Base-by-base conservation (phyloP, 2,797 vertebrate genomes). In the Otus scops region DNA sequence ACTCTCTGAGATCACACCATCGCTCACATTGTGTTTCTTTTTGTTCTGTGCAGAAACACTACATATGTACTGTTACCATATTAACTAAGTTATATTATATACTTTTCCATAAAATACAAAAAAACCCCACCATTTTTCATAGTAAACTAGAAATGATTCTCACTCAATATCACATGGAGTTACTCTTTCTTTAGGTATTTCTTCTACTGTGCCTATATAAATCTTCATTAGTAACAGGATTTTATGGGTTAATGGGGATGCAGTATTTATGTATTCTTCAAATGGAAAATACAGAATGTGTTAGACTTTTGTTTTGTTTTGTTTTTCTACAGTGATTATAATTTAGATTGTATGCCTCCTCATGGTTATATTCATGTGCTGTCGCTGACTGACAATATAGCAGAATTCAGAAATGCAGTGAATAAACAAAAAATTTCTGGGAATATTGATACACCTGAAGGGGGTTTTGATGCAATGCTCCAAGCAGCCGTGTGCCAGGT, bases 401-500 rank as follows among this genome's bases (percentile, higher is more conserved):
- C 98, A 8, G 99, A 99, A 97, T 99, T 99, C 98, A 99, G 98
- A 21, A 98, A 98, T 34, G 98, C 99, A 47, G 98, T 99, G 90
- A 98, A 99, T 96, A 98, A 98, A 65, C 99, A 99, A 96, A 98
- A 98, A 92, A 99, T 99, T 95, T 99, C 99, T 17, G 99, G 99
- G 17, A 99, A 99, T 98, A 99, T 99, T 98, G 99, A 99, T 95
- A 99, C 99, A 22, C 99, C 99, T 4, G 99, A 99, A 97, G 99
- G 99, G 59, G 99, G 99, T 17, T 99, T 99, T 23, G 99, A 99
- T 69, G 99, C 99, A 0, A 99, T 99, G 99, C 98, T 99, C 84
- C 99, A 99, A 97, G 99, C 99, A 86, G 98, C 98, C 9, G 99
- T 99, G 75, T 99, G 99, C 95, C 98, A 99, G 99, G 99, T 99